These are phyloP conservation scores for Neolamprologus sp. DNA, from an alignment of 2,113 vertebrate species.

Conservation along the genomic window DNA sequence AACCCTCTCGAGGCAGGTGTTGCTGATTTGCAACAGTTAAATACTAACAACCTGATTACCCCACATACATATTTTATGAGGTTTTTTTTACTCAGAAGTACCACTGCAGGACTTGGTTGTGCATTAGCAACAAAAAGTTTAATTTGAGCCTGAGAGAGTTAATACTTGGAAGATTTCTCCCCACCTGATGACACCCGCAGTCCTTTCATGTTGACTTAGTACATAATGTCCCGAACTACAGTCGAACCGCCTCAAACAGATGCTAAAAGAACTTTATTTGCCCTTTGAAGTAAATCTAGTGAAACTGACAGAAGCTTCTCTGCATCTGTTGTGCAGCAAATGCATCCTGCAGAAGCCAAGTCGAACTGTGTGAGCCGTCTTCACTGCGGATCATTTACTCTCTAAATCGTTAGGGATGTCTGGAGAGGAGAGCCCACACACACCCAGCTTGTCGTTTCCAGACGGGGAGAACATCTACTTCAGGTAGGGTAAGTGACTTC, in stretches of 20 bases:
- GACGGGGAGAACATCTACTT: slow-evolving; percentile 23
- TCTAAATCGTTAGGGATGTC: slow-evolving; percentile 27
- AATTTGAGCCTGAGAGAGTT: background rate
- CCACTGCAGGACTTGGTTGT: background rate
- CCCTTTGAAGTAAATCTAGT: background rate
- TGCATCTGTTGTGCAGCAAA: background rate
- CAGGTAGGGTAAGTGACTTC: slow-evolving; percentile 51
- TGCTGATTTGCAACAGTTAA: background rate
- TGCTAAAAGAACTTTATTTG: background rate
- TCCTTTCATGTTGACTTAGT: background rate
- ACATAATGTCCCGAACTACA: background rate
- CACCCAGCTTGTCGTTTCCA: background rate
- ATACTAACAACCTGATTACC: background rate
- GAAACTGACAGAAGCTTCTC: background rate
- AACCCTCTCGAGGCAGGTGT: background rate
- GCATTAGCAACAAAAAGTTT: background rate
- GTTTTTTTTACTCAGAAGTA: background rate
- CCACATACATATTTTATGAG: background rate
- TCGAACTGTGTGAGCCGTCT: background rate
- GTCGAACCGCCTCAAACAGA: background rate
- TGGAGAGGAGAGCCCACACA: slow-evolving; percentile 8
- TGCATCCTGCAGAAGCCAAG: background rate
- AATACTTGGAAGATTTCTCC: background rate
- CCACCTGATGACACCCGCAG: background rate
- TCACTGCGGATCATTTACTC: slow-evolving; percentile 19